phyloP scores from a whole-genome alignment of 1,140 invertebrate species.

The Platyura marginata region DNA sequence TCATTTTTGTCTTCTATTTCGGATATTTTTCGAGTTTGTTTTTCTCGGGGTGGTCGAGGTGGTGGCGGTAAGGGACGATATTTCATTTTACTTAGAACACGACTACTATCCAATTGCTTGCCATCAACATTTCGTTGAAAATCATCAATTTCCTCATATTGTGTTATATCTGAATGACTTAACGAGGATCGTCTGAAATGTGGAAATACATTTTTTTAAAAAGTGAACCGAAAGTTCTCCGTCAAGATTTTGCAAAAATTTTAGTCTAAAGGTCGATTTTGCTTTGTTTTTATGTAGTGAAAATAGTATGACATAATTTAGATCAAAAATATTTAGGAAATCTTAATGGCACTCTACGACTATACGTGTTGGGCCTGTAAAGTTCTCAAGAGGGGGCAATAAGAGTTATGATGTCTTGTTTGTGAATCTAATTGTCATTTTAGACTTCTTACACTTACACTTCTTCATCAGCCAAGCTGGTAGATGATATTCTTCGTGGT shows the following conservation, averaged over 20 bases:
- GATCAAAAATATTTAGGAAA: not conserved
- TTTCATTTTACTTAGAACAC: conserved; percentile 51
- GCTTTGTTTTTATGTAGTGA: too few relatives aligned
- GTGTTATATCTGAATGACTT: conserved; percentile 18
- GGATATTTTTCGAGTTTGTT: conserved; percentile 25
- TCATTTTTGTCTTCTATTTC: conserved; percentile 13
- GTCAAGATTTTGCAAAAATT: too few relatives aligned
- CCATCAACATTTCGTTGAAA: conserved; percentile 13
- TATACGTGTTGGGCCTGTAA: too few relatives aligned
- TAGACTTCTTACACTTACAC: conserved; percentile 11
- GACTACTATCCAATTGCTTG: not conserved
- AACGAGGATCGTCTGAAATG: not conserved
- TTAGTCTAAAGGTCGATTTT: too few relatives aligned
- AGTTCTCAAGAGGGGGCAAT: too few relatives aligned
- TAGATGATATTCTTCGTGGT: conserved; percentile 30
- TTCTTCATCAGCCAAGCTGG: conserved; percentile 20
- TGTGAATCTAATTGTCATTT: too few relatives aligned
- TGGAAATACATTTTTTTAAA: too few relatives aligned
- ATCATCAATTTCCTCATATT: conserved; percentile 42
- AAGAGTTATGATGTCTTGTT: too few relatives aligned
- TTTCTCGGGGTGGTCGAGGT: conserved; percentile 50
- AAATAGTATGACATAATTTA: not conserved
- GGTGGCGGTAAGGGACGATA: conserved; percentile 62
- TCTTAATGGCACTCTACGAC: too few relatives aligned
- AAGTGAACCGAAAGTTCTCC: too few relatives aligned